These are phyloP conservation scores for Bugula neritina DNA, from an alignment of 2,888 invertebrate species.

Conservation along the genomic window DNA sequence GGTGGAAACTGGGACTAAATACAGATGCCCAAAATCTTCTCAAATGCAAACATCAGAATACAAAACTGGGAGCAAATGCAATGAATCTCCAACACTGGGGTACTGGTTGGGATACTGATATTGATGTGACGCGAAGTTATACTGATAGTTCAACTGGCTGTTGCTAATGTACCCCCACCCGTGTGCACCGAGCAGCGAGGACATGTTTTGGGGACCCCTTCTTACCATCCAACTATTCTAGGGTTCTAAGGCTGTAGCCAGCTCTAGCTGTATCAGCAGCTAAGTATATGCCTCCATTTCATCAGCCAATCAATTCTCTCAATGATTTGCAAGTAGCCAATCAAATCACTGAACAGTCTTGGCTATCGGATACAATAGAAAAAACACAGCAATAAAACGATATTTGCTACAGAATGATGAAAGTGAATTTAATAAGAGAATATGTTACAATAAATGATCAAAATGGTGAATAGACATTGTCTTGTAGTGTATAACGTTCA, in stretches of 20 bases:
- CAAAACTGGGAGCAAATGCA: no score
- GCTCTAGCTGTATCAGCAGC: neutral
- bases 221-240: constrained; percentile 23
- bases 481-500: neutral
- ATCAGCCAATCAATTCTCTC: constrained; percentile 14
- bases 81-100: no score
- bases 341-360: neutral
- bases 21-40: no score
- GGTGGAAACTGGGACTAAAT: no score
- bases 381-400: constrained; percentile 12
- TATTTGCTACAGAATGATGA: neutral
- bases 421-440: neutral
- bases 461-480: no score
- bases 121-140: no score
- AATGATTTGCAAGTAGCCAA: neutral
- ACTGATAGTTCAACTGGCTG: no score
- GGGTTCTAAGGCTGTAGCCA: neutral
- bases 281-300: neutral
- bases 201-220: constrained; percentile 1
- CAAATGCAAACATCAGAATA: no score
- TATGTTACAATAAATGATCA: no score
- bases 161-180: no score
- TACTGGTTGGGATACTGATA: no score
- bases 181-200: no score
- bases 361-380: constrained; percentile 15